A percentile compares a stretch with the other conserved stretches of the same genome.
Evolutionary conservation across 1,140 invertebrate species (phyloP).

Genomic region (Lordiphosa clarofinis): DNA sequence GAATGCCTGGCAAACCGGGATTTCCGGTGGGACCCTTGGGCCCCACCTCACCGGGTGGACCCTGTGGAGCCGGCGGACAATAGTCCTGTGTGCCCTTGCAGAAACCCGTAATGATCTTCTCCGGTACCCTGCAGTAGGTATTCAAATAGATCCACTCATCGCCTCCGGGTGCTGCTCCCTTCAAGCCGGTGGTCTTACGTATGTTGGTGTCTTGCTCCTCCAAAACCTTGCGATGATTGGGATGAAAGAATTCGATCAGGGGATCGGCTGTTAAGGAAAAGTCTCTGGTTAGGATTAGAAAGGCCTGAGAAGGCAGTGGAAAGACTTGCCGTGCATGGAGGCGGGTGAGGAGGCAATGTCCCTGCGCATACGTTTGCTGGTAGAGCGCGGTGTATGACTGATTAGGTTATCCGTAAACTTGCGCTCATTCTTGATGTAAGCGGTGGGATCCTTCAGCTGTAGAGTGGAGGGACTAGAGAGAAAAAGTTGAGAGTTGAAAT

Average conservation of each 20-base stretch:
- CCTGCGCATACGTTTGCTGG: conserved; percentile 40
- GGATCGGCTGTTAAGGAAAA: conserved; percentile 80
- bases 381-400: conserved; percentile 10
- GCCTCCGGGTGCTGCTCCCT: conserved; percentile 83
- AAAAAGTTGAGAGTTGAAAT: background rate
- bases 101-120: conserved; percentile 76
- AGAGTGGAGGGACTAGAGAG: conserved; percentile 1
- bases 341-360: conserved; percentile 46
- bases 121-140: conserved; percentile 87
- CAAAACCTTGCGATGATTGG: conserved; percentile 83
- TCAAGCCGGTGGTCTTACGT: conserved; percentile 81
- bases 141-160: conserved; percentile 89
- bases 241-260: conserved; percentile 85
- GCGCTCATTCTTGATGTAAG: conserved; percentile 46
- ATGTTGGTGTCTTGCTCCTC: conserved; percentile 84
- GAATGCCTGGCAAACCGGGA: conserved; percentile 83
- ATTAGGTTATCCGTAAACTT: conserved; percentile 53
- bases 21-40: conserved; percentile 83
- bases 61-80: conserved; percentile 87
- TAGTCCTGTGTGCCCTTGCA: conserved; percentile 85
- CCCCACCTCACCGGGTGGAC: conserved; percentile 84
- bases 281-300: background rate
- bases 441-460: conserved; percentile 18
- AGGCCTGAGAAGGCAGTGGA: background rate
- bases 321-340: conserved; percentile 59